Evolutionary conservation across 2,797 vertebrate genomes (phyloP), one percentile per base, ranked within the genome.

Genomic region (Characodon lateralis): DNA sequence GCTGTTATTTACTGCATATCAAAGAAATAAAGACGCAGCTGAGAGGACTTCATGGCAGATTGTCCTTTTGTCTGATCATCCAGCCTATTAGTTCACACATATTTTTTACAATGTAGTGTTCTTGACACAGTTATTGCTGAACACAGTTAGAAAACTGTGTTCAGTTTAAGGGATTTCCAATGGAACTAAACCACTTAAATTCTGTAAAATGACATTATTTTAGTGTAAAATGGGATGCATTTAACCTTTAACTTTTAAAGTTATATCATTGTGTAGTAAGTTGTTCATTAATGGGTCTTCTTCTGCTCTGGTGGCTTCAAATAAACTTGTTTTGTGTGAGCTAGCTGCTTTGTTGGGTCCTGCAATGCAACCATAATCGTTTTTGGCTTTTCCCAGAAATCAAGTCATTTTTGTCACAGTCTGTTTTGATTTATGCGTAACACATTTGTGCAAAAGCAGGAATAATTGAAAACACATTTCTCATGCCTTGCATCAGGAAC

Each of bases 401-500:
- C 70, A 66, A 73, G 73, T 1, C 0, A n/a, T 13, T 50, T 71
- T 72, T 56, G 13, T 79, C 7, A 74, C 39, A 51, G 18, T 50
- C 13, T 74, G 0, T 39, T 65, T 50, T 76, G 73, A 84, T 85
- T 83, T 48, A 87, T 83, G 26, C 66, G 72, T 72, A 72, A 65
- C 14, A 74, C 68, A 39, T 83, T 81, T 73, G 73, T 82, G 43
- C 76, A 71, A 74, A 83, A 78, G 5, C 59, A 24, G 59, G 10
- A 56, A 48, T 85, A 78, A 80, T 89, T 72, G 71, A 85, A 84
- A 71, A 80, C 79, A 79, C 26, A 35, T 51, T 66, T 71, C 61
- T 18, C 46, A 16, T 56, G 24, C 22, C 48, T 51, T 41, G 46
- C 31, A 20, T 75, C 53, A 69, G 72, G 24, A 75, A 28, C 48